These are phyloP conservation scores for Paraplagusia blochii DNA, from an alignment of 2,113 vertebrate species.

Conservation along the genomic window DNA sequence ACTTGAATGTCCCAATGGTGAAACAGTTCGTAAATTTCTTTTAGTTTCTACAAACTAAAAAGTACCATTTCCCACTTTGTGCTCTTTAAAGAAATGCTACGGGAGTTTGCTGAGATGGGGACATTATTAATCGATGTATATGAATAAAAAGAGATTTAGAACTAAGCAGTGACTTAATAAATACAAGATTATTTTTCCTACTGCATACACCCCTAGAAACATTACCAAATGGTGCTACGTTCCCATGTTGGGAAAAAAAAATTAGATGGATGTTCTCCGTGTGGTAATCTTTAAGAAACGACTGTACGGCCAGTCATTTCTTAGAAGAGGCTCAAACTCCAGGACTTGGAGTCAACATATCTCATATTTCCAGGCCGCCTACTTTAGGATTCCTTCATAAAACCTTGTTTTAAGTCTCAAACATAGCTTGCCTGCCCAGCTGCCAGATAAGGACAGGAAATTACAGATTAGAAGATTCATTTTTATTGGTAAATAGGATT, in stretches of 20 bases:
- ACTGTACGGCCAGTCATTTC: slow-evolving; percentile 38
- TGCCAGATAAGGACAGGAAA: slow-evolving; percentile 54
- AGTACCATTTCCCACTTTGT: too few relatives aligned
- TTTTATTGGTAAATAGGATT: slow-evolving; percentile 64
- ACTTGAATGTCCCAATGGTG: too few relatives aligned
- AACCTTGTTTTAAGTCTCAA: slow-evolving; percentile 40
- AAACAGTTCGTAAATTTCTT: too few relatives aligned
- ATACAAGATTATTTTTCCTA: too few relatives aligned
- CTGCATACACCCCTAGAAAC: slow-evolving; percentile 11
- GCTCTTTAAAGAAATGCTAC: too few relatives aligned
- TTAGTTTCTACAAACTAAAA: too few relatives aligned
- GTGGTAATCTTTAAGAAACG: slow-evolving; percentile 40
- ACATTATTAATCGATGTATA: too few relatives aligned
- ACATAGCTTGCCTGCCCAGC: slow-evolving; percentile 27
- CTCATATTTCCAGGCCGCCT: slow-evolving; percentile 55
- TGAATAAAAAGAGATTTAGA: too few relatives aligned
- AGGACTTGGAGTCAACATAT: slow-evolving; percentile 60
- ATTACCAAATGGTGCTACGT: slow-evolving; percentile 11
- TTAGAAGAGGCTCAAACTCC: slow-evolving; percentile 56
- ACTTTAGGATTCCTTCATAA: slow-evolving; percentile 41
- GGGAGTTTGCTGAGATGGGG: too few relatives aligned
- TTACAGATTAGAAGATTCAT: slow-evolving; percentile 61
- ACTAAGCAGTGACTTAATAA: too few relatives aligned
- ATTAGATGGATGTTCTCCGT: slow-evolving; percentile 1
- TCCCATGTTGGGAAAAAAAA: slow-evolving; percentile 13